These are phyloP conservation scores for Gambusia affinis DNA, from an alignment of 2,113 vertebrate genomes.

Conservation along the genomic window DNA sequence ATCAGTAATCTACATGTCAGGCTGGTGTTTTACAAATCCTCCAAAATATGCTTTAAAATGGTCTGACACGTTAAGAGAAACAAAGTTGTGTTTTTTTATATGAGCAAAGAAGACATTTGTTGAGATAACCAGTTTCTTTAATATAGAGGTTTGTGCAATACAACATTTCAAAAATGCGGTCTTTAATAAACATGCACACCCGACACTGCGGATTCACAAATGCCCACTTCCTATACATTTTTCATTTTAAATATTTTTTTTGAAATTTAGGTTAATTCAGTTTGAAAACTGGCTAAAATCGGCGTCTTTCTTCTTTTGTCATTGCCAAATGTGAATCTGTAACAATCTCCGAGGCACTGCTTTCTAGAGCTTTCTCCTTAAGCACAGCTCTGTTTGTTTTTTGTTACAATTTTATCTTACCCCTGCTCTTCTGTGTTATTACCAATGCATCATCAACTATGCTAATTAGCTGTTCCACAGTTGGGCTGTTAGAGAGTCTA, in stretches of 20 bases:
- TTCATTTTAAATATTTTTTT: background rate
- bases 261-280: background rate
- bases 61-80: slow-evolving; percentile 53
- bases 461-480: slow-evolving; percentile 62
- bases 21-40: slow-evolving; percentile 42
- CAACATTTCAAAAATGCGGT: no score
- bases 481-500: slow-evolving; percentile 63
- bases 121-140: no score
- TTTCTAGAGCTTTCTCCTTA: slow-evolving; percentile 5
- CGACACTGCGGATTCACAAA: no score
- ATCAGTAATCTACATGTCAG: slow-evolving; percentile 2
- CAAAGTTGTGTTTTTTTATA: background rate
- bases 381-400: slow-evolving; percentile 12
- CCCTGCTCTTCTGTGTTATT: slow-evolving; percentile 27
- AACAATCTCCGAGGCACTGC: background rate
- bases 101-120: no score
- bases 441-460: slow-evolving; percentile 47
- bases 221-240: no score
- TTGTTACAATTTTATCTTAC: slow-evolving; percentile 11
- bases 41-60: slow-evolving; percentile 41
- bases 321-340: background rate
- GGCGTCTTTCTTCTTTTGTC: background rate
- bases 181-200: no score
- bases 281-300: background rate
- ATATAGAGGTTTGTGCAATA: no score